Percentiles rank a stretch among this genome's conserved stretches.
Conservation (phyloP, 1,140 invertebrate genomes). For the Drosophila willistoni region DNA sequence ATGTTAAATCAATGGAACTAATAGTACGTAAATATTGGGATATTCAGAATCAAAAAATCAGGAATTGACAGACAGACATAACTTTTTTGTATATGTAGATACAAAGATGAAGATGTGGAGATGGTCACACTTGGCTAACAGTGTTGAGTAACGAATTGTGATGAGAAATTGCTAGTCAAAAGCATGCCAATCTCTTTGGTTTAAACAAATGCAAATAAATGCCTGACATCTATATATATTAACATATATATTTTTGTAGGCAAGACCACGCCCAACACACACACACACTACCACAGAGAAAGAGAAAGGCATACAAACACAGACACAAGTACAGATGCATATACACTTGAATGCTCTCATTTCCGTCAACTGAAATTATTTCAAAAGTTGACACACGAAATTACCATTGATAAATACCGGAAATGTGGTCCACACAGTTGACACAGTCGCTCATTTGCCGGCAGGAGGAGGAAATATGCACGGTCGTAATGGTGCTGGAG, state of each 20-base stretch:
- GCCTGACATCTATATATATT: neutral
- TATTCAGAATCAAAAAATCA: too few species aligned
- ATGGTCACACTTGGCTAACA: neutral
- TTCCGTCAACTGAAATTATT: conserved; percentile 11
- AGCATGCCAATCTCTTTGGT: neutral
- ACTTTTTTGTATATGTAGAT: too few species aligned
- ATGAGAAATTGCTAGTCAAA: neutral
- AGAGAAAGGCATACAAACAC: neutral
- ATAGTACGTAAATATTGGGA: too few species aligned
- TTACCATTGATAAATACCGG: conserved; percentile 22
- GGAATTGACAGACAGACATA: too few species aligned
- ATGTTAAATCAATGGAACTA: too few species aligned
- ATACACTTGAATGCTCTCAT: conserved; percentile 16
- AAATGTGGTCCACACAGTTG: conserved; percentile 19
- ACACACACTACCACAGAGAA: neutral
- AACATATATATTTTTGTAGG: neutral
- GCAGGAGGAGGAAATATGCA: neutral
- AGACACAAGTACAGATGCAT: neutral
- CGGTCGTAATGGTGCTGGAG: neutral
- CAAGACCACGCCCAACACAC: neutral
- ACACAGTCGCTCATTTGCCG: conserved; percentile 8
- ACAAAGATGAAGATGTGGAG: too few species aligned
- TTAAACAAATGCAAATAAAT: neutral
- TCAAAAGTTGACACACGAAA: conserved; percentile 17
- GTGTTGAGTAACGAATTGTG: neutral